Conservation (phyloP, 2,888 invertebrate genomes). For the Rhyacophila evoluta region DNA sequence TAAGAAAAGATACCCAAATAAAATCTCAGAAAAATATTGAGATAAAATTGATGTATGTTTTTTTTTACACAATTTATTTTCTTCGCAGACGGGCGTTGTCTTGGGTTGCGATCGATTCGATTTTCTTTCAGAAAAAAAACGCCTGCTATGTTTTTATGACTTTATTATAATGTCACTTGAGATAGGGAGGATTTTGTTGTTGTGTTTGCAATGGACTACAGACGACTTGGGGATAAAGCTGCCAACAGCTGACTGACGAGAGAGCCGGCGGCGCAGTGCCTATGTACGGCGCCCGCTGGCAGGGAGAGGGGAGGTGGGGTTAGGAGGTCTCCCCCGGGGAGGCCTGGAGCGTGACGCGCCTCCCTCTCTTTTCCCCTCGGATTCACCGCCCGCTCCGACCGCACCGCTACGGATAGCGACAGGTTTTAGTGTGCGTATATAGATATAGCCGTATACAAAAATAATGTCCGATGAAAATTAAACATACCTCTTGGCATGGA, state of each 20-base stretch:
- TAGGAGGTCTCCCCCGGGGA: constrained; percentile 31
- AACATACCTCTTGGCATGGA: neutral
- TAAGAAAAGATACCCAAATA: neutral
- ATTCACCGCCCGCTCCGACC: neutral
- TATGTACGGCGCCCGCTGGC: constrained; percentile 42
- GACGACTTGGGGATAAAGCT: constrained; percentile 56
- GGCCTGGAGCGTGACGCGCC: constrained; percentile 53
- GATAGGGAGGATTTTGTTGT: neutral
- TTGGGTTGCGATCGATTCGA: neutral
- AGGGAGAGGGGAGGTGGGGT: constrained; percentile 30
- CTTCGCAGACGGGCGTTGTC: constrained; percentile 11
- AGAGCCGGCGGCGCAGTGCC: constrained; percentile 60
- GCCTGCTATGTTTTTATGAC: neutral
- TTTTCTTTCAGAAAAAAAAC: neutral
- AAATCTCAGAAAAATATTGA: neutral
- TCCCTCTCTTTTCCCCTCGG: constrained; percentile 34
- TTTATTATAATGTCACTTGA: constrained; percentile 9
- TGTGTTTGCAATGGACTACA: constrained; percentile 45
- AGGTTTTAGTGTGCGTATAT: neutral
- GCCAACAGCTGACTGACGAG: constrained; percentile 70
- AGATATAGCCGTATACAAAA: neutral
- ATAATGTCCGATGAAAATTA: constrained; percentile 7
- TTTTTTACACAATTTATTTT: constrained; percentile 12
- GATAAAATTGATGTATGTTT: neutral
- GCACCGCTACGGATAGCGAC: neutral